Evolutionary conservation across 2,888 invertebrate genomes (phyloP).

Genomic region (Eustalomyia histrio): DNA sequence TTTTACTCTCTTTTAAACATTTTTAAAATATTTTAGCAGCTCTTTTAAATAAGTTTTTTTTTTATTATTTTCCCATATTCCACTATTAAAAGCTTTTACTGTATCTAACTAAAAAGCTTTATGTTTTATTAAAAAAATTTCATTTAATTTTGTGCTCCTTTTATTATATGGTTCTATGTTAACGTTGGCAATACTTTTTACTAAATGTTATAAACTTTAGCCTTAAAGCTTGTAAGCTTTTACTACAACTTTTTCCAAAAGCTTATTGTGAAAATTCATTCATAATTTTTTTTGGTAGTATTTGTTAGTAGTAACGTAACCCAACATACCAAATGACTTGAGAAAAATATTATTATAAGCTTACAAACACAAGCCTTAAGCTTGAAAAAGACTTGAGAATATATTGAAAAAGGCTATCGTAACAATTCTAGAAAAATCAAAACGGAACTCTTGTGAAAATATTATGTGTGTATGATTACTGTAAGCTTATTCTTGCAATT

Average conservation of each 20-base stretch:
- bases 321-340: too few relatives aligned
- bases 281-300: constrained; percentile 31
- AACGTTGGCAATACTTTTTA: neutral
- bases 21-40: neutral
- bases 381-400: too few relatives aligned
- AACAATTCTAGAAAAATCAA: too few relatives aligned
- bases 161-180: neutral
- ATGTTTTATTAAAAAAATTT: neutral
- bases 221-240: constrained; percentile 27
- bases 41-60: constrained; percentile 27
- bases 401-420: too few relatives aligned
- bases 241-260: constrained; percentile 11
- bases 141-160: neutral
- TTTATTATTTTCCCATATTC: constrained; percentile 32
- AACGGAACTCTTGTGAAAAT: too few relatives aligned
- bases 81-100: constrained; percentile 32
- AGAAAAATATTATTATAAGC: too few relatives aligned
- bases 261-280: constrained; percentile 41
- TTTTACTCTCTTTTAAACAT: constrained; percentile 1
- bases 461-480: too few relatives aligned
- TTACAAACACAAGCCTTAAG: too few relatives aligned
- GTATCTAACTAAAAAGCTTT: constrained; percentile 15
- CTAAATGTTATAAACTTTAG: neutral
- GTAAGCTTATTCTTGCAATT: too few relatives aligned
- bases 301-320: too few relatives aligned